Conservation (phyloP, 1,140 invertebrate genomes). For the Drosophila sp. region DNA sequence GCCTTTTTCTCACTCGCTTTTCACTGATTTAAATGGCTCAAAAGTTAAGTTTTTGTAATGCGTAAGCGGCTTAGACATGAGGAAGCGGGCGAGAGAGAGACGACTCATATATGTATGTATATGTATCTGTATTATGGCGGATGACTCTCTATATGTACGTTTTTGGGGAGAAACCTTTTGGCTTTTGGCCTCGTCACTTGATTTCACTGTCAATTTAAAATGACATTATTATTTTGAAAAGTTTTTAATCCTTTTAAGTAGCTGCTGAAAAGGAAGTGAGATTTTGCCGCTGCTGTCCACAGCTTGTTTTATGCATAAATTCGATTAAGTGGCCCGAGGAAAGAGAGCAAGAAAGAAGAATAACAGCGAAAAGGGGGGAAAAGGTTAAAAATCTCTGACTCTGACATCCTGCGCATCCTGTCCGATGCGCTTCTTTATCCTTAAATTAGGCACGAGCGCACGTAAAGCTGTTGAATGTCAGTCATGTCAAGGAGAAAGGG, state of each 20-base stretch:
- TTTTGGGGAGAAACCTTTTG: conserved; percentile 42
- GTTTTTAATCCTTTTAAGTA: conserved; percentile 78
- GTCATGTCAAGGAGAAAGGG: conserved; percentile 58
- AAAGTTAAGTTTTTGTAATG: conserved; percentile 79
- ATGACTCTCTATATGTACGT: not conserved
- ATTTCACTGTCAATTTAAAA: conserved; percentile 75
- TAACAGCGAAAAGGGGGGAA: conserved; percentile 40
- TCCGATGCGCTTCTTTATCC: conserved; percentile 61
- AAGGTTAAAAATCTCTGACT: conserved; percentile 45
- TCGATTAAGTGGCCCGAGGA: conserved; percentile 68
- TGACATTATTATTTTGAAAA: conserved; percentile 76
- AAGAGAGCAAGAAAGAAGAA: conserved; percentile 45
- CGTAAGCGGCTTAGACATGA: conserved; percentile 68
- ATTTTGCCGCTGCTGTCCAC: conserved; percentile 21
- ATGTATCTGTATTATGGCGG: not conserved
- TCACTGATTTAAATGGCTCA: conserved; percentile 80
- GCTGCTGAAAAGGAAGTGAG: conserved; percentile 56
- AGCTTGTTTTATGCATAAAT: conserved; percentile 74
- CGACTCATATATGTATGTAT: conserved; percentile 4
- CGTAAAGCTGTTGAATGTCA: conserved; percentile 79
- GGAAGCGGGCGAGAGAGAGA: not conserved
- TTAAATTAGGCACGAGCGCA: conserved; percentile 80
- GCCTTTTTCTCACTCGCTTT: conserved; percentile 2
- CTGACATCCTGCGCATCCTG: conserved; percentile 47
- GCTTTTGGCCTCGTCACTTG: conserved; percentile 47